Evolutionary conservation across 1,140 invertebrate genomes (phyloP).

Genomic region (Polypedilum pembai): DNA sequence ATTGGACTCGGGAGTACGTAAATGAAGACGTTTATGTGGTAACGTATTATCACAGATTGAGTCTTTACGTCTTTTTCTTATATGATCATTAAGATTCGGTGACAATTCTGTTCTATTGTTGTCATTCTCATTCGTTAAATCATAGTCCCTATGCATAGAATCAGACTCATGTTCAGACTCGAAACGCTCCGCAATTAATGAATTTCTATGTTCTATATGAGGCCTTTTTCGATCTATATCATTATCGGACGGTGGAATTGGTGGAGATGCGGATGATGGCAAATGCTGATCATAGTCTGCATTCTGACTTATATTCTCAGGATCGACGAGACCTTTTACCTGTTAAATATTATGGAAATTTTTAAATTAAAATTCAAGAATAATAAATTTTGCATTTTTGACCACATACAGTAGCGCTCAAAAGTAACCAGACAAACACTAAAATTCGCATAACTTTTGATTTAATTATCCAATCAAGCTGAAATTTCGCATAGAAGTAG

Average conservation of each 20-base stretch:
- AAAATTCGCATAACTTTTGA: too few species aligned
- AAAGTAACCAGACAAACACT: too few species aligned
- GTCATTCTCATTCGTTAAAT: not conserved
- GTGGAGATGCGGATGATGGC: not conserved
- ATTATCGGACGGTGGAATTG: not conserved
- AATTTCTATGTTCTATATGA: not conserved
- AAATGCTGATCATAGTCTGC: not conserved
- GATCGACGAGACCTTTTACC: constrained; percentile 15
- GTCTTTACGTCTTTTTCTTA: constrained; percentile 59
- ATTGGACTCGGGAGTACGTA: constrained; percentile 58
- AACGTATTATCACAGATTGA: constrained; percentile 62
- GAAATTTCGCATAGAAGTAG: too few species aligned
- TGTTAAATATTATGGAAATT: not conserved
- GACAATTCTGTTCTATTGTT: constrained; percentile 36
- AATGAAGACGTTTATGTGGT: constrained; percentile 47
- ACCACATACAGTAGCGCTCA: too few species aligned
- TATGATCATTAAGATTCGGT: constrained; percentile 44
- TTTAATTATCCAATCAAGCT: too few species aligned
- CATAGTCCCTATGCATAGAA: constrained; percentile 4
- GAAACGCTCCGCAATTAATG: not conserved
- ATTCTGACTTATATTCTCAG: not conserved
- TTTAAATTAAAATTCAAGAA: constrained; percentile 19
- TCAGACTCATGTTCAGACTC: not conserved
- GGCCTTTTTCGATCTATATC: not conserved
- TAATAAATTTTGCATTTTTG: too few species aligned